Evolutionary conservation across 2,888 invertebrate species (phyloP).

Genomic region (Geophilus truncorum): DNA sequence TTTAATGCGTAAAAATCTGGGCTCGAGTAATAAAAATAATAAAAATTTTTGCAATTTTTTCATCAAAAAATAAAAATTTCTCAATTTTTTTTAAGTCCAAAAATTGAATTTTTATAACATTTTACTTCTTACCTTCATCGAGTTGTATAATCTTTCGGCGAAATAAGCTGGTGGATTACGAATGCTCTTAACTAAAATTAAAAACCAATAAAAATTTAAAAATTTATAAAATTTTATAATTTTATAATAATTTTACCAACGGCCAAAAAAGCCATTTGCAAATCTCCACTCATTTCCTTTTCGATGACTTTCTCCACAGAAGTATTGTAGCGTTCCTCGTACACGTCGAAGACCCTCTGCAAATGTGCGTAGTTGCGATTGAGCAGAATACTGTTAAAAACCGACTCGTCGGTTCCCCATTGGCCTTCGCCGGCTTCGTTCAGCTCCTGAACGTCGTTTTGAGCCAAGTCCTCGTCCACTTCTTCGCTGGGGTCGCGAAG

Average conservation of each 20-base stretch:
- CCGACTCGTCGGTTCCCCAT: slow-evolving; percentile 48
- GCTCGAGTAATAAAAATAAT: too few relatives aligned
- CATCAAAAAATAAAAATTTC: too few relatives aligned
- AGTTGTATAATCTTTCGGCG: slow-evolving; percentile 48
- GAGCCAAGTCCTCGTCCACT: not conserved
- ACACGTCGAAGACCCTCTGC: slow-evolving; percentile 48
- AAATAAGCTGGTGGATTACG: slow-evolving; percentile 47
- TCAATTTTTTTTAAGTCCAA: too few relatives aligned
- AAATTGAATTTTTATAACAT: too few relatives aligned
- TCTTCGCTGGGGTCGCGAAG: not conserved
- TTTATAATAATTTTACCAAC: slow-evolving; percentile 42
- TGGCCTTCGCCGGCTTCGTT: slow-evolving; percentile 50
- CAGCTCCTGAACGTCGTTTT: slow-evolving; percentile 43
- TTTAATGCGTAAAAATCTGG: too few relatives aligned
- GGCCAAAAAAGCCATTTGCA: slow-evolving; percentile 46
- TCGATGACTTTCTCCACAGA: slow-evolving; percentile 44
- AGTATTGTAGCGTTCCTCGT: slow-evolving; percentile 47
- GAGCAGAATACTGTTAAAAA: slow-evolving; percentile 47
- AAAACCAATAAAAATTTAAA: not conserved
- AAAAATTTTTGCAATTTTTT: not conserved
- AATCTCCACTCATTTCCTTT: slow-evolving; percentile 46
- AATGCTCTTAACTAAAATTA: slow-evolving; percentile 48
- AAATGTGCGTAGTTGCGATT: slow-evolving; percentile 50
- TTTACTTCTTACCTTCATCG: slow-evolving; percentile 44
- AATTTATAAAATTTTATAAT: not conserved